A percentile compares a stretch with the other conserved stretches of the same genome.
Conservation (phyloP, 2,888 invertebrate species). For the Diplolepis rosae region DNA sequence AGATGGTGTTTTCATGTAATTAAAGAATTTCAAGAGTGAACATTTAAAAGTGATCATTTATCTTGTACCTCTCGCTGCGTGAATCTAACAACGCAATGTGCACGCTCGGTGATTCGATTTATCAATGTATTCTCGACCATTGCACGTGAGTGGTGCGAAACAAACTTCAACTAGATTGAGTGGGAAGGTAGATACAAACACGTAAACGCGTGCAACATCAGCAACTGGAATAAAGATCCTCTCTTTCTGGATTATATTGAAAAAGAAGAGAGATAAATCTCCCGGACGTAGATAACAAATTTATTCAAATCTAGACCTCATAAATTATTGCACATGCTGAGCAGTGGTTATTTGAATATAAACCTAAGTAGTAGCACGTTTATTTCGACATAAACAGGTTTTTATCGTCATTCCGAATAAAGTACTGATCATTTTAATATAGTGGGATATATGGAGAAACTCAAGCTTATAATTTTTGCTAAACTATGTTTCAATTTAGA, state of each 20-base stretch:
- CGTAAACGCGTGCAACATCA: slow-evolving; percentile 16
- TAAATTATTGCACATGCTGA: slow-evolving; percentile 22
- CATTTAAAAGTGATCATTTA: neutral
- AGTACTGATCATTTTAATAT: too few relatives aligned
- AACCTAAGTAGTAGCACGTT: slow-evolving; percentile 25
- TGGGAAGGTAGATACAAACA: slow-evolving; percentile 3
- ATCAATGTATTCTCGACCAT: slow-evolving; percentile 30
- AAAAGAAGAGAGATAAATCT: slow-evolving; percentile 12
- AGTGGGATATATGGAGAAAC: too few relatives aligned
- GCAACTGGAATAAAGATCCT: slow-evolving; percentile 11
- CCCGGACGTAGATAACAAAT: slow-evolving; percentile 3
- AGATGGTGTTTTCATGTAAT: neutral
- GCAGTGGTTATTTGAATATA: slow-evolving; percentile 24
- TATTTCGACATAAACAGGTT: slow-evolving; percentile 23
- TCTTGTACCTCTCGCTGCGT: slow-evolving; percentile 18
- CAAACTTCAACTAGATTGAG: slow-evolving; percentile 3
- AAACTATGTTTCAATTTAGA: too few relatives aligned
- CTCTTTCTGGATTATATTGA: neutral
- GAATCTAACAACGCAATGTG: neutral
- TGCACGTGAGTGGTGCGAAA: neutral
- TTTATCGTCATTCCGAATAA: slow-evolving; percentile 12
- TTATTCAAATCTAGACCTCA: slow-evolving; percentile 23
- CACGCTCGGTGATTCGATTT: slow-evolving; percentile 9
- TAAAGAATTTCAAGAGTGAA: slow-evolving; percentile 9
- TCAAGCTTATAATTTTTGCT: too few relatives aligned